Evolutionary conservation across 2,113 vertebrate species (phyloP).

Genomic region (Pelodiscus sinensis): DNA sequence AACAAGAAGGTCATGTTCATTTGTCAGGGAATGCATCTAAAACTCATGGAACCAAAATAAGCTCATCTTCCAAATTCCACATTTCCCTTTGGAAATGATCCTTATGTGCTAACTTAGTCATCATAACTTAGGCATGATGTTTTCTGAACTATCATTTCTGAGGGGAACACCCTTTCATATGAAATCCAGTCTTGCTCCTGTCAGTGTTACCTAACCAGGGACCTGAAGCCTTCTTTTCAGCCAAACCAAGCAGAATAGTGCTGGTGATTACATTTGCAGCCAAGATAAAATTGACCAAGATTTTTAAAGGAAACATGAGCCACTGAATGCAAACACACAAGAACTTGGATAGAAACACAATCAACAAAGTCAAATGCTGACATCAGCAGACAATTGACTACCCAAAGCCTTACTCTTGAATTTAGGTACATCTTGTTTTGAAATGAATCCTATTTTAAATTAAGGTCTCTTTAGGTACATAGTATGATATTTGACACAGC

Average conservation of each 20-base stretch:
- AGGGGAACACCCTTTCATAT: conserved; percentile 33
- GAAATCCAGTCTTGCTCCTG: conserved; percentile 27
- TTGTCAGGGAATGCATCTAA: not conserved
- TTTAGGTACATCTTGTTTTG: not conserved
- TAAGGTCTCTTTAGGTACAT: not conserved
- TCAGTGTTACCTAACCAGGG: conserved; percentile 1
- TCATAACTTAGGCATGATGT: conserved; percentile 18
- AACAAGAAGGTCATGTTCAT: not conserved
- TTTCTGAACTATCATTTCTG: not conserved
- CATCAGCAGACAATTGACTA: conserved; percentile 20
- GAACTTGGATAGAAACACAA: not conserved
- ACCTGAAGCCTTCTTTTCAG: conserved; percentile 17
- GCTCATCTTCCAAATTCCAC: conserved; percentile 19
- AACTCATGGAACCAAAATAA: conserved; percentile 2
- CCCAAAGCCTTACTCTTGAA: not conserved
- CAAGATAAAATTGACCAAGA: conserved; percentile 20
- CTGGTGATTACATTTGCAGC: conserved; percentile 15
- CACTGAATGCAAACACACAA: not conserved
- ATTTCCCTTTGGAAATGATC: conserved; percentile 35
- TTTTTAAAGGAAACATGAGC: conserved; percentile 40
- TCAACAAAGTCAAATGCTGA: conserved; percentile 34
- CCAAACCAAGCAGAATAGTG: conserved; percentile 18
- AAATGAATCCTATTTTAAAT: not conserved
- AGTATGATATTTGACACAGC: not conserved
- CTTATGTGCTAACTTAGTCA: conserved; percentile 3